phyloP scores from a whole-genome alignment of 2,797 vertebrate species.

The Lacerta viridis region DNA sequence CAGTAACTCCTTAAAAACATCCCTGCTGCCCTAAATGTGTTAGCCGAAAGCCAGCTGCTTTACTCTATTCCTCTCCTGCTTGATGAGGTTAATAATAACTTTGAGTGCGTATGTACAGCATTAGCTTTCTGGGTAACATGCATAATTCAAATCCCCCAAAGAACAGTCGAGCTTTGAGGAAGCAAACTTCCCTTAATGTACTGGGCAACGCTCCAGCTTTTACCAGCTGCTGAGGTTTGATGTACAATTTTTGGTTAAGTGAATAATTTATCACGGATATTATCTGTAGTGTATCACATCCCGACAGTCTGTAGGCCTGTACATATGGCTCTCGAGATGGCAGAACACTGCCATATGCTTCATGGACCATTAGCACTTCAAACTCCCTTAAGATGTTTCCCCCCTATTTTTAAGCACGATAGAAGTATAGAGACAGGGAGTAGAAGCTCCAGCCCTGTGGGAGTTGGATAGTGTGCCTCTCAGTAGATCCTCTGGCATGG shows the following conservation, averaged over 20 bases:
- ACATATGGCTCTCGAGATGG: conserved; percentile 81
- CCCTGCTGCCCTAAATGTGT: conserved; percentile 61
- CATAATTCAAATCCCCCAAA: conserved; percentile 84
- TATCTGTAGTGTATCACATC: conserved; percentile 81
- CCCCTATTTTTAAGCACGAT: conserved; percentile 56
- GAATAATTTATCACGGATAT: conserved; percentile 84
- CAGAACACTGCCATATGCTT: conserved; percentile 79
- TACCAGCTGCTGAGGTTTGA: conserved; percentile 84
- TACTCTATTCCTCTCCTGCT: conserved; percentile 66
- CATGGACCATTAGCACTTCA: conserved; percentile 77
- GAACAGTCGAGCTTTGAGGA: conserved; percentile 82
- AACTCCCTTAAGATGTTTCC: conserved; percentile 68
- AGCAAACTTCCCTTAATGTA: conserved; percentile 83
- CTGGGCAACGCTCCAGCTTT: conserved; percentile 81
- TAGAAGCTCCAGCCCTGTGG: conserved; percentile 32
- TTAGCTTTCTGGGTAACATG: conserved; percentile 84
- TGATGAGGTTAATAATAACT: conserved; percentile 85
- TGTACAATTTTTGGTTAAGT: conserved; percentile 85
- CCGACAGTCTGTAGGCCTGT: conserved; percentile 76
- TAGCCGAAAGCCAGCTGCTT: conserved; percentile 77
- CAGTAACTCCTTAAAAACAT: conserved; percentile 66
- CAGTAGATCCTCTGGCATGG: neutral
- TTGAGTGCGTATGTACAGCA: conserved; percentile 82
- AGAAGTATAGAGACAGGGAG: conserved; percentile 22
- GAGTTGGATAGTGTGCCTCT: neutral